These are phyloP conservation scores for Macropus fuliginosus DNA, from an alignment of 2,797 vertebrate species.

Conservation along the genomic window DNA sequence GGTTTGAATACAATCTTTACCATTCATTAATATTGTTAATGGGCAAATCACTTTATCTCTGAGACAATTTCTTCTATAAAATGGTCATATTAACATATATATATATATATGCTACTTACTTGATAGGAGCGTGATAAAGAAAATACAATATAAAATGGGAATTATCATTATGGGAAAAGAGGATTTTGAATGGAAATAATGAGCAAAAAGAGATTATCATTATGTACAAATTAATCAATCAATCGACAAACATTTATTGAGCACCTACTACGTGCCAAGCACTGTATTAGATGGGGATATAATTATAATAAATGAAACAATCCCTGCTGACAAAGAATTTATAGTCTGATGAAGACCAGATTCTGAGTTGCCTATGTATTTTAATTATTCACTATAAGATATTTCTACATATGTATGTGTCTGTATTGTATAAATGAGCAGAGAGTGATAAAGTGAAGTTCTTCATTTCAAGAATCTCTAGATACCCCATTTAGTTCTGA, in stretches of 20 bases:
- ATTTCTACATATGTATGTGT: background rate
- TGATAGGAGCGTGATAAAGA: background rate
- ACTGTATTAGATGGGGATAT: background rate
- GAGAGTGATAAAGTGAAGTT: background rate
- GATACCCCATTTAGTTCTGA: background rate
- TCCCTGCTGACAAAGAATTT: background rate
- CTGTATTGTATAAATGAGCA: background rate
- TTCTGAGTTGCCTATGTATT: background rate
- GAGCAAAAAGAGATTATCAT: background rate
- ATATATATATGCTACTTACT: background rate
- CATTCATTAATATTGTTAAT: background rate
- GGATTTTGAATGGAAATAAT: too few relatives aligned
- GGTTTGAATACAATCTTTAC: background rate
- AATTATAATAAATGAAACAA: background rate
- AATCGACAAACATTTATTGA: background rate
- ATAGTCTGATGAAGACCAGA: background rate
- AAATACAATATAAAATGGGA: background rate
- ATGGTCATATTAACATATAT: background rate
- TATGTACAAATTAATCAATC: background rate
- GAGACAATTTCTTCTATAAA: background rate
- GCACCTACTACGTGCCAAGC: background rate
- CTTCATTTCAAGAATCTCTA: background rate
- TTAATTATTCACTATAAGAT: background rate
- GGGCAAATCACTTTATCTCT: background rate
- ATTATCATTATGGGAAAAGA: background rate